Conservation (phyloP, 37 sponge, comb jelly and placozoan genomes). For the Aphrocallistes beatrix region DNA sequence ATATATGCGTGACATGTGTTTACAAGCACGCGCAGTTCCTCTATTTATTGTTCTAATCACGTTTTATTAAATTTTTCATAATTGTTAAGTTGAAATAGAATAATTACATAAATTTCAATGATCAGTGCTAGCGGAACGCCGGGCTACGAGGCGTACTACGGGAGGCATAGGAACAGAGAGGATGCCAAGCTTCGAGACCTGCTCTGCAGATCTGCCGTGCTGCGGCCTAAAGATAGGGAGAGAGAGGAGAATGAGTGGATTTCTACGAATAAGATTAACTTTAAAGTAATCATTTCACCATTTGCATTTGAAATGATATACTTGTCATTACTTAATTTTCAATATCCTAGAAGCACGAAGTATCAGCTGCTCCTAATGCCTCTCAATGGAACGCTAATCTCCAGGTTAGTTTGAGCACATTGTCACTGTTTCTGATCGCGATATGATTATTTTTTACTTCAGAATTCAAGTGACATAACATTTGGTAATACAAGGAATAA, state of each 20-base stretch:
- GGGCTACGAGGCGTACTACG: conserved; percentile 1
- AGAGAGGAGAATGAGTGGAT: not conserved
- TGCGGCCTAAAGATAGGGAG: not conserved
- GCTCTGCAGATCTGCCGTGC: not conserved
- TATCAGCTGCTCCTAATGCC: not conserved
- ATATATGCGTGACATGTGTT: no score
- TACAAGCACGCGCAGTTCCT: no score
- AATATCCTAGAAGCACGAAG: not conserved
- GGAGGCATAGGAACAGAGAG: not conserved
- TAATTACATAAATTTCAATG: no score
- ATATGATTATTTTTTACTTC: not conserved
- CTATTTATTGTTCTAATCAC: no score
- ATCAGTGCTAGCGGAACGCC: not conserved
- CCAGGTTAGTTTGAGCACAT: not conserved
- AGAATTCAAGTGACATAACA: conserved; percentile 3
- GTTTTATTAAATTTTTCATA: no score
- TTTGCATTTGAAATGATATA: not conserved
- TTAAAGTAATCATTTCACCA: not conserved
- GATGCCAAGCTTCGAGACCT: not conserved
- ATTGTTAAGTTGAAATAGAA: no score
- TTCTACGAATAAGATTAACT: not conserved
- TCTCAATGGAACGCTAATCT: not conserved
- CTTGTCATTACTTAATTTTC: not conserved
- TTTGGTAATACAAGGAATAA: not conserved
- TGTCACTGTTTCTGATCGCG: not conserved